Percentiles rank a stretch among this genome's conserved stretches.
Conservation (phyloP, 2,888 invertebrate genomes). For the Cybosia mesomella region DNA sequence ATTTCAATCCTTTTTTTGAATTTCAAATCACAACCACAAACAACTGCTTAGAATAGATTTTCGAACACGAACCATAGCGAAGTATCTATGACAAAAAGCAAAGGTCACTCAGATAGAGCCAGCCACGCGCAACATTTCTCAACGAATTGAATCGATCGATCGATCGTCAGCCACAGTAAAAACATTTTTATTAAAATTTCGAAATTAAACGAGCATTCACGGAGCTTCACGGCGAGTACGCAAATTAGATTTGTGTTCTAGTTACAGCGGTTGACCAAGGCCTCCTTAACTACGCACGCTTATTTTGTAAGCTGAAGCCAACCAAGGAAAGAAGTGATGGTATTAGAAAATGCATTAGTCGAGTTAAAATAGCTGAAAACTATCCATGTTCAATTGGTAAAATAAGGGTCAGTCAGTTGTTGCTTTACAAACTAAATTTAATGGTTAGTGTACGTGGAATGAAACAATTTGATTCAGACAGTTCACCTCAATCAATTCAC, state of each 20-base stretch:
- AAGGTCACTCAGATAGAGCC: slow-evolving; percentile 15
- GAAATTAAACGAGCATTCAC: slow-evolving; percentile 51
- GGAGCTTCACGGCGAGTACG: slow-evolving; percentile 54
- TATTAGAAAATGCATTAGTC: slow-evolving; percentile 2
- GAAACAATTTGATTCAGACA: no score
- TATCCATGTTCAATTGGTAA: background rate
- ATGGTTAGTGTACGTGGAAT: no score
- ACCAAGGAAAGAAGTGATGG: slow-evolving; percentile 36
- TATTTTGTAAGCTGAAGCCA: slow-evolving; percentile 53
- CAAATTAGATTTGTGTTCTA: slow-evolving; percentile 74
- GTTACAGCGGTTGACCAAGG: slow-evolving; percentile 69
- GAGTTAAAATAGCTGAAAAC: background rate
- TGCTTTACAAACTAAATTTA: no score
- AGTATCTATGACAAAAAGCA: slow-evolving; percentile 7
- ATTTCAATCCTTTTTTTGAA: background rate
- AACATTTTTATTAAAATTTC: slow-evolving; percentile 36
- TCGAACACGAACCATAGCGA: background rate
- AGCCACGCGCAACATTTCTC: slow-evolving; percentile 15
- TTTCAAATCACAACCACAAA: background rate
- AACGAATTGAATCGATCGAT: slow-evolving; percentile 17
- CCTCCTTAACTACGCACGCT: slow-evolving; percentile 58
- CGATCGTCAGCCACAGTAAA: slow-evolving; percentile 12
- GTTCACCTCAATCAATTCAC: no score
- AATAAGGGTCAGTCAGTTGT: no score
- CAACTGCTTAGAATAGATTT: background rate